Evolutionary conservation across 2,888 invertebrate species (phyloP).

Genomic region (Diarsia dahlii): DNA sequence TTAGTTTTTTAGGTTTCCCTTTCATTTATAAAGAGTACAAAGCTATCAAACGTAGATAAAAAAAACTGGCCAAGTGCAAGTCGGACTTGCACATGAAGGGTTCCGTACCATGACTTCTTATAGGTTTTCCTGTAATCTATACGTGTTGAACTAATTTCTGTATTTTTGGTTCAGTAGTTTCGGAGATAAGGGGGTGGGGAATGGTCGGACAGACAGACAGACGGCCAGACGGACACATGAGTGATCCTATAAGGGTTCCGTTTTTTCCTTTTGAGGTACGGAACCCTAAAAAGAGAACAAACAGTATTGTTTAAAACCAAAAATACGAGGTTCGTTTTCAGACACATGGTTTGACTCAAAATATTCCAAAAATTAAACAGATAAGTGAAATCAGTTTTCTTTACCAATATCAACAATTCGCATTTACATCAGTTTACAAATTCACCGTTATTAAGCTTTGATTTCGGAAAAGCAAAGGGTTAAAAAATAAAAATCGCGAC

Average conservation of each 20-base stretch:
- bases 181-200: too few species aligned
- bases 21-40: background rate
- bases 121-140: too few species aligned
- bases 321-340: background rate
- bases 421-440: slow-evolving; percentile 72
- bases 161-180: too few species aligned
- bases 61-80: too few species aligned
- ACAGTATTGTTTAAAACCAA: background rate
- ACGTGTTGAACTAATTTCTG: too few species aligned
- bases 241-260: too few species aligned
- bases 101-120: too few species aligned
- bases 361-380: slow-evolving; percentile 17
- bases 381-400: slow-evolving; percentile 14
- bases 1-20: too few species aligned
- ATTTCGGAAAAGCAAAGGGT: slow-evolving; percentile 87
- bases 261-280: too few species aligned
- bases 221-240: too few species aligned
- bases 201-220: too few species aligned
- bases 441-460: slow-evolving; percentile 83
- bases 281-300: background rate
- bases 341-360: background rate
- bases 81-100: too few species aligned
- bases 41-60: background rate
- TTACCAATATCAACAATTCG: slow-evolving; percentile 50
- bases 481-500: slow-evolving; percentile 85